Conservation (phyloP, 2,113 vertebrate genomes). For the Chionodraco myersi region DNA sequence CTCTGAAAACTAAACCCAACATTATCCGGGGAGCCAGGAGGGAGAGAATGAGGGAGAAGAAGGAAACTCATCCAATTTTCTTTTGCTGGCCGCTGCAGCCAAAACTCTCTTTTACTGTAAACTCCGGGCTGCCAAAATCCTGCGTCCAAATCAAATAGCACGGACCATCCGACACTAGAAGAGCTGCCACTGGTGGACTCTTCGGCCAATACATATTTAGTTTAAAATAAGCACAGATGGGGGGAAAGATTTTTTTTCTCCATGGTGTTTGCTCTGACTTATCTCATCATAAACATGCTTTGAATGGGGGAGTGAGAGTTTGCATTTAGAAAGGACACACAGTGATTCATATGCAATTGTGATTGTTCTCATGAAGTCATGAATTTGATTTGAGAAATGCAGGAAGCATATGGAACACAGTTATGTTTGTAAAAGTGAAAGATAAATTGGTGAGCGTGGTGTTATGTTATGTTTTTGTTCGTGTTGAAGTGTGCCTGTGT, state of each 20-base stretch:
- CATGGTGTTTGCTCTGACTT: conserved; percentile 36
- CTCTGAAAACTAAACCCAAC: conserved; percentile 60
- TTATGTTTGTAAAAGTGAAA: conserved; percentile 25
- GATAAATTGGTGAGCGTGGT: conserved; percentile 8
- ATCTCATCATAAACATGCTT: conserved; percentile 48
- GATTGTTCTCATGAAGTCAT: conserved; percentile 34
- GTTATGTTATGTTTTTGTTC: not conserved
- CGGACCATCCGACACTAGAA: conserved; percentile 60
- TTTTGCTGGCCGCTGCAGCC: conserved; percentile 57
- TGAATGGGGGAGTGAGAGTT: conserved; percentile 17
- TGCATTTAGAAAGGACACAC: conserved; percentile 37
- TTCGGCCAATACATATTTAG: conserved; percentile 63
- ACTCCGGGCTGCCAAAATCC: conserved; percentile 61
- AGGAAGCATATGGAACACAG: conserved; percentile 2
- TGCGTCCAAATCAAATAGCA: conserved; percentile 71
- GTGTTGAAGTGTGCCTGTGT: too few relatives aligned
- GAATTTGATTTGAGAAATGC: conserved; percentile 49
- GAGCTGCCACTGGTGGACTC: conserved; percentile 50
- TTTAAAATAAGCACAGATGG: conserved; percentile 70
- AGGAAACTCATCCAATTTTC: conserved; percentile 67
- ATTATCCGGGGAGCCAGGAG: conserved; percentile 61
- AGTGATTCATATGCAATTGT: conserved; percentile 38
- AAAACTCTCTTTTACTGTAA: conserved; percentile 78
- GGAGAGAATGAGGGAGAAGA: conserved; percentile 41
- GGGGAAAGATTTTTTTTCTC: not conserved